Conservation (phyloP, 1,140 invertebrate species). For the Amphibalanus amphitrite region DNA sequence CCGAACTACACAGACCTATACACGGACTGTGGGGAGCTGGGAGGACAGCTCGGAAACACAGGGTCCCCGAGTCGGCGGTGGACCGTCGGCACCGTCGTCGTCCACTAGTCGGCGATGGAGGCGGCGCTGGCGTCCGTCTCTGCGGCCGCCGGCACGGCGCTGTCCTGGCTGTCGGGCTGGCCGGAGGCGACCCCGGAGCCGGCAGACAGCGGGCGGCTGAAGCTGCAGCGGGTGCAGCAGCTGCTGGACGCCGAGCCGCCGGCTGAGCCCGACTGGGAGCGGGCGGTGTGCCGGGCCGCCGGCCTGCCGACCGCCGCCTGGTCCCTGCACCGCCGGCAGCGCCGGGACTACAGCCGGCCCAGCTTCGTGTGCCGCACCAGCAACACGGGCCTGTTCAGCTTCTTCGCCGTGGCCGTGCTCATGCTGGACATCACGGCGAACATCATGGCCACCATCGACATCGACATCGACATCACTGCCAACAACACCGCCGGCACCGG, state of each 20-base stretch:
- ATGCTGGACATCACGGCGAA: conserved; percentile 13
- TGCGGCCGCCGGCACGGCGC: too few species aligned
- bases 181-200: neutral
- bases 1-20: too few species aligned
- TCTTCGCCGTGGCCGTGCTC: conserved; percentile 14
- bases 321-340: neutral
- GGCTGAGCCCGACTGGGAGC: neutral
- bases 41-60: too few species aligned
- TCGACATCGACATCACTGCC: conserved; percentile 10
- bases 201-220: neutral
- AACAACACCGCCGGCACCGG: conserved; percentile 4
- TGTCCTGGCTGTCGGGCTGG: neutral
- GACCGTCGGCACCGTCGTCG: too few species aligned
- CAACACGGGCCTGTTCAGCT: conserved; percentile 14
- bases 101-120: neutral
- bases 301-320: neutral
- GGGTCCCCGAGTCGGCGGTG: too few species aligned
- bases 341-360: neutral
- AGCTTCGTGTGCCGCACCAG: conserved; percentile 10
- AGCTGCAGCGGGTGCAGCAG: neutral
- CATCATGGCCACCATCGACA: conserved; percentile 14
- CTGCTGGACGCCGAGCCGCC: neutral
- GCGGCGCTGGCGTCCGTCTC: neutral
- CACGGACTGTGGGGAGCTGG: too few species aligned
- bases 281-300: neutral